Percentiles rank a stretch among this genome's conserved stretches.
Conservation (phyloP, 2,888 invertebrate genomes). For the Hyposoter dolosus region DNA sequence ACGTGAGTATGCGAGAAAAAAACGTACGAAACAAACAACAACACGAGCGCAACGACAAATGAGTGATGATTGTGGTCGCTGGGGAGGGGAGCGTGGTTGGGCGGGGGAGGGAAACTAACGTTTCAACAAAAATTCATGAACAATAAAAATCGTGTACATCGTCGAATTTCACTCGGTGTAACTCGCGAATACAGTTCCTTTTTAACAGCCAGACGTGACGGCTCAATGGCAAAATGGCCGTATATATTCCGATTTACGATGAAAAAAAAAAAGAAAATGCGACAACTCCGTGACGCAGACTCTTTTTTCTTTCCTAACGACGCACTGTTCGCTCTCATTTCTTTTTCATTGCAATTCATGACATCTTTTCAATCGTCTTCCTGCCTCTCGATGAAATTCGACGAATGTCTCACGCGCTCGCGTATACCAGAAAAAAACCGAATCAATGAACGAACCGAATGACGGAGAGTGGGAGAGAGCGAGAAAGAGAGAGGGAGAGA, state of each 20-base stretch:
- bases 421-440: slow-evolving; percentile 56
- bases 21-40: slow-evolving; percentile 22
- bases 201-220: slow-evolving; percentile 78
- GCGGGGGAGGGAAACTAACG: slow-evolving; percentile 15
- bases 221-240: slow-evolving; percentile 82
- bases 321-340: slow-evolving; percentile 4
- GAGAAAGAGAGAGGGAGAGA: slow-evolving; percentile 35
- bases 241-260: slow-evolving; percentile 79
- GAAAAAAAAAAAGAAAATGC: slow-evolving; percentile 68
- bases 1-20: slow-evolving; percentile 60
- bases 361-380: neutral
- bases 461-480: slow-evolving; percentile 30
- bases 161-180: slow-evolving; percentile 33
- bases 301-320: neutral
- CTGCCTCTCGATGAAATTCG: slow-evolving; percentile 22
- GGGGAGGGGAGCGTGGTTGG: slow-evolving; percentile 2
- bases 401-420: slow-evolving; percentile 41
- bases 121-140: slow-evolving; percentile 17
- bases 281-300: slow-evolving; percentile 21
- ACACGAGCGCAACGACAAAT: slow-evolving; percentile 26
- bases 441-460: slow-evolving; percentile 63
- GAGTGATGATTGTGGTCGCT: slow-evolving; percentile 40
- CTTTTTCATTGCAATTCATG: slow-evolving; percentile 11
- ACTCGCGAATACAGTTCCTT: slow-evolving; percentile 10
- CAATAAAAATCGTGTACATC: slow-evolving; percentile 37